Base-by-base conservation (phyloP, 2,888 invertebrate species). In the Siphlonurus alternatus region DNA sequence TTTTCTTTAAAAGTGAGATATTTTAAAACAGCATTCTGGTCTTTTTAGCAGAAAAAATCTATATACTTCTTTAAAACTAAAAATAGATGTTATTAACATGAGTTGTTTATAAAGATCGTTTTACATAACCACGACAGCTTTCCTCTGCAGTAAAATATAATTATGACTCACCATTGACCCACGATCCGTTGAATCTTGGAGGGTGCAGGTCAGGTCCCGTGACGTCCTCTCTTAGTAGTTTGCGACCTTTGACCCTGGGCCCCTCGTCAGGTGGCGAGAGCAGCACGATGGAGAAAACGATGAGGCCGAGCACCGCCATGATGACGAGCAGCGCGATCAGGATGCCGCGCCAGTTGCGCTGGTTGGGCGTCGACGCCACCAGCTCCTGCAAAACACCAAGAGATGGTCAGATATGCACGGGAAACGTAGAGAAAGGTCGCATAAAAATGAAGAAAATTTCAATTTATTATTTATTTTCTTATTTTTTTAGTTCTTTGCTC, bases 271-370 rank as follows among this genome's bases (percentile, higher is more conserved):
- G 80, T 61, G 94, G 94, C 18, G 93, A 92, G 65, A 95, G 85
- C 67, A 95, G 80, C 56, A 93, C 87, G 73, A 96, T 93, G 71
- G 94, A 93, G 78, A 92, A 88, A 69, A 94, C 87, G 69, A 94
- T 93, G 70, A 93, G 83, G 61, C 91, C 89, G 70, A 92, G 84
- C 51, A 94, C 93, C 25, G 89, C 87, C 23, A 89, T 85, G 70
- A 94, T 94, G 69, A 96, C 95, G 71, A 94, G 81, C 67, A 94
- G 79, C 0, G 94, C 93, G 69, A 94, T 95, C 70, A 89, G 86
- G 71, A 96, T 94, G 20, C 95, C 95, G 59, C 91, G 85, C 94
- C 95, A 96, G 80, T 96, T 95, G 68, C 93, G 81, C 75, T 93
- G 86, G 68, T 86, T 89, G 2, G 92, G 90, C 18, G 90, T 88